These are phyloP conservation scores for Dendrocincla tyrannina DNA, from an alignment of 2,797 vertebrate species.

Conservation along the genomic window DNA sequence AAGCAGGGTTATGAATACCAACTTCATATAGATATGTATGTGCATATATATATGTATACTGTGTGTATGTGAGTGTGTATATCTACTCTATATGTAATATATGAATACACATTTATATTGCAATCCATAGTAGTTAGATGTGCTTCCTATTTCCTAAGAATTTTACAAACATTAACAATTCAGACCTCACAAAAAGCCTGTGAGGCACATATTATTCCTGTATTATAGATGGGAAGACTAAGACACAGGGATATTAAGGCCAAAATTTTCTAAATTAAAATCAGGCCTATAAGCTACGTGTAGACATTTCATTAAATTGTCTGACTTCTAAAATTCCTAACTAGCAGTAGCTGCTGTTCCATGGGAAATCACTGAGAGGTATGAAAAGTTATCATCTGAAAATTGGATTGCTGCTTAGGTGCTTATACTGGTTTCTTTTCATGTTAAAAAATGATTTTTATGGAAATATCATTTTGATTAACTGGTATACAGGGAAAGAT, in stretches of 20 bases:
- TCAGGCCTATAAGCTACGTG: slow-evolving; percentile 14
- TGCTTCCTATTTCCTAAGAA: slow-evolving; percentile 50
- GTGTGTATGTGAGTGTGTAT: slow-evolving; percentile 27
- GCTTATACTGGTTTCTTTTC: slow-evolving; percentile 7
- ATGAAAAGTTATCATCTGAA: slow-evolving; percentile 26
- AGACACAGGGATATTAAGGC: slow-evolving; percentile 56
- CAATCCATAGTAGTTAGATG: slow-evolving; percentile 42
- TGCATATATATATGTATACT: slow-evolving; percentile 25
- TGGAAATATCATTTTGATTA: slow-evolving; percentile 42
- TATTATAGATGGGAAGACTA: slow-evolving; percentile 58
- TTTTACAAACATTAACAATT: slow-evolving; percentile 42
- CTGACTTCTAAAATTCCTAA: slow-evolving; percentile 43
- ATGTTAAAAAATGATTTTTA: neutral
- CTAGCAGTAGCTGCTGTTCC: neutral
- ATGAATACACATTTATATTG: slow-evolving; percentile 34
- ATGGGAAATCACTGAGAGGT: slow-evolving; percentile 28
- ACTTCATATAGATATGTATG: neutral
- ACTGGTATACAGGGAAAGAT: slow-evolving; percentile 14
- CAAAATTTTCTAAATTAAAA: slow-evolving; percentile 42
- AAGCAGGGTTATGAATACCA: slow-evolving; percentile 61
- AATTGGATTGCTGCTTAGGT: slow-evolving; percentile 28
- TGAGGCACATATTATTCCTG: slow-evolving; percentile 67
- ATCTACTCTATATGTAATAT: slow-evolving; percentile 46
- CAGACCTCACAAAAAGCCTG: slow-evolving; percentile 29
- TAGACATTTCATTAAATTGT: slow-evolving; percentile 43